Base-by-base conservation (phyloP, 1,140 invertebrate species). In the Mya arenaria region DNA sequence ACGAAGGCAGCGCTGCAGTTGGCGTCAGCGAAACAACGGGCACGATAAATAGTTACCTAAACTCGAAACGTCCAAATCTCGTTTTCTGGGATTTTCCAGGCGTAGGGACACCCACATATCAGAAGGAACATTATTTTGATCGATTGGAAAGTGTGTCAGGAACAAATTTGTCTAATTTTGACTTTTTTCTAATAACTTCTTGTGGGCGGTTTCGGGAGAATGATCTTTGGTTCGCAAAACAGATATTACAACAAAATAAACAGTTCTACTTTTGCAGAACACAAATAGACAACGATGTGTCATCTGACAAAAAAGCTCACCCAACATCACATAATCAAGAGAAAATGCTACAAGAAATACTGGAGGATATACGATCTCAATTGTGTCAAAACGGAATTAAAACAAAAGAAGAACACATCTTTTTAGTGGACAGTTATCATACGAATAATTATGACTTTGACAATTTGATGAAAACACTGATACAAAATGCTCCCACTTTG, bases 71-170 rank as follows among this genome's bases (percentile, higher is more conserved):
- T 37, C 65, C 65, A n/a, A 37, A 68, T 6, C 15, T 68, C 17
- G 65, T 68, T 36, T 39, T 68, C 30, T 68, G 65, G 65, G 65
- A 68, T 23, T 25, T 37, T 37, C 65, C 65, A 41, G 65, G 65
- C 13, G 32, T 68, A 28, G 65, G 65, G 23, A 68, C 65, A 68
- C 65, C 65, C 25, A 41, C 13, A 13, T 68, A 19, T n/a, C 32
- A 36, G 8, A 30, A 37, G 19, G 65, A 68, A 37, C 34, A 36
- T 17, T 68, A 68, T 25, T 68, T 37, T 10, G 5, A 19, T 30
- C n/a, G 28, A 17, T 10, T 32, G 3, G 34, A 28, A 1, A 37
- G 3, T 5, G 36, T 37, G 8, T 6, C 6, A 37, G 19, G 19
- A 48, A 48, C 19, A 13, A 41, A 68, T 15, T 2, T 68, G 2